These are phyloP conservation scores for Lota lota DNA, from an alignment of 2,113 vertebrate genomes.

Conservation along the genomic window DNA sequence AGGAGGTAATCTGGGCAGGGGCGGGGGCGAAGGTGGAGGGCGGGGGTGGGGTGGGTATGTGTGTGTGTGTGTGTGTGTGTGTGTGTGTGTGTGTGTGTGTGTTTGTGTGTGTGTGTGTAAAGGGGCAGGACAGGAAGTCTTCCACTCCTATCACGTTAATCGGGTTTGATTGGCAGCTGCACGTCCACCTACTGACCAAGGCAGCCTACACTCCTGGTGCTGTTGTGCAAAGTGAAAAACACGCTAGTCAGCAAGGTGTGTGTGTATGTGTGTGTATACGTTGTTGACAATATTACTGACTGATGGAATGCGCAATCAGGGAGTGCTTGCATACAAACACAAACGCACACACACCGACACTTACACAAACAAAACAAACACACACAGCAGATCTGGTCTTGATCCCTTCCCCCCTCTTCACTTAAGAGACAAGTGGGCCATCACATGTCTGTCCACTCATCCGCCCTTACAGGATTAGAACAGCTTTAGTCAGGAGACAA, in stretches of 20 bases:
- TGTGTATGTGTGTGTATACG: too few species aligned
- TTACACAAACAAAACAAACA: not conserved
- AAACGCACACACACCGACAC: conserved; percentile 16
- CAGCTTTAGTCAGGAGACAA: conserved; percentile 71
- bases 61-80: conserved; percentile 13
- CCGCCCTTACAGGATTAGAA: conserved; percentile 73
- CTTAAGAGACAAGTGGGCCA: conserved; percentile 64
- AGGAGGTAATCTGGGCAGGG: conserved; percentile 53
- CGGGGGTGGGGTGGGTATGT: conserved; percentile 46
- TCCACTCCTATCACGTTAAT: conserved; percentile 50
- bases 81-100: conserved; percentile 21
- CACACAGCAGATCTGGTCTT: conserved; percentile 50
- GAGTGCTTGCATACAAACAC: conserved; percentile 6
- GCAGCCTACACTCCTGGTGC: too few species aligned
- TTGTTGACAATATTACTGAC: too few species aligned
- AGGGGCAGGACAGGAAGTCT: conserved; percentile 52
- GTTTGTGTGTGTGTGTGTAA: conserved; percentile 31
- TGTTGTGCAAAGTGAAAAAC: too few species aligned
- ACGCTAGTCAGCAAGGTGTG: too few species aligned
- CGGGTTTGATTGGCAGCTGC: conserved; percentile 48
- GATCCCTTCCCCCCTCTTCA: conserved; percentile 39
- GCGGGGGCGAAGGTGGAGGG: conserved; percentile 1
- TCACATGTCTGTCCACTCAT: conserved; percentile 73
- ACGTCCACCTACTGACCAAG: conserved; percentile 27
- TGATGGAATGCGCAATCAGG: not conserved